phyloP scores from a whole-genome alignment of 2,113 vertebrate species.

The Coryphaenoides rupestris region DNA sequence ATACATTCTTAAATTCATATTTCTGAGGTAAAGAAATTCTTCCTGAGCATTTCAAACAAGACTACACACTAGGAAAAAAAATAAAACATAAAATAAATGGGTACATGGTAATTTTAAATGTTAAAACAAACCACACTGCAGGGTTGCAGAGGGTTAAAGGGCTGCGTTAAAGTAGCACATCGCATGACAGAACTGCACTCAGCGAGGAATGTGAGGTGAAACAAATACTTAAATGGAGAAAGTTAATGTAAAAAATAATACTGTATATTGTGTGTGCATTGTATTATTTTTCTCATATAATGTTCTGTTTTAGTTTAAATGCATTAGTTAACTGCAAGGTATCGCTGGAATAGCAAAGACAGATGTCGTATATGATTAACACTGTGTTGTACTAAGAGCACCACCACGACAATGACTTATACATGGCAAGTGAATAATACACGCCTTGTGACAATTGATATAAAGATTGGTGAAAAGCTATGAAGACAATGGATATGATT shows the following conservation, averaged over 20 bases:
- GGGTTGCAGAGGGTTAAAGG: constrained; percentile 35
- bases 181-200: constrained; percentile 52
- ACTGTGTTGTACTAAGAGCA: too few relatives aligned
- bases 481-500: too few relatives aligned
- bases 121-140: constrained; percentile 43
- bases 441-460: not conserved
- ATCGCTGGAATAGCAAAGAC: not conserved
- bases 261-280: constrained; percentile 6
- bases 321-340: not conserved
- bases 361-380: not conserved
- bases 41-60: constrained; percentile 96
- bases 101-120: constrained; percentile 32
- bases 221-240: constrained; percentile 20
- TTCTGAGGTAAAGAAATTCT: constrained; percentile 94
- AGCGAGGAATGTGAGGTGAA: constrained; percentile 62
- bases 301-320: constrained; percentile 2
- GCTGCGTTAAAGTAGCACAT: constrained; percentile 27
- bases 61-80: constrained; percentile 78
- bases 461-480: not conserved
- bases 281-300: constrained; percentile 8
- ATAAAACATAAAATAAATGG: not conserved
- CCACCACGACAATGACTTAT: not conserved
- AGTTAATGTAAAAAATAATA: constrained; percentile 4
- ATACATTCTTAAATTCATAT: constrained; percentile 84
- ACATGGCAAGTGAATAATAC: too few relatives aligned